Evolutionary conservation across 1,140 invertebrate species (phyloP).

Genomic region (Augochlora pura): DNA sequence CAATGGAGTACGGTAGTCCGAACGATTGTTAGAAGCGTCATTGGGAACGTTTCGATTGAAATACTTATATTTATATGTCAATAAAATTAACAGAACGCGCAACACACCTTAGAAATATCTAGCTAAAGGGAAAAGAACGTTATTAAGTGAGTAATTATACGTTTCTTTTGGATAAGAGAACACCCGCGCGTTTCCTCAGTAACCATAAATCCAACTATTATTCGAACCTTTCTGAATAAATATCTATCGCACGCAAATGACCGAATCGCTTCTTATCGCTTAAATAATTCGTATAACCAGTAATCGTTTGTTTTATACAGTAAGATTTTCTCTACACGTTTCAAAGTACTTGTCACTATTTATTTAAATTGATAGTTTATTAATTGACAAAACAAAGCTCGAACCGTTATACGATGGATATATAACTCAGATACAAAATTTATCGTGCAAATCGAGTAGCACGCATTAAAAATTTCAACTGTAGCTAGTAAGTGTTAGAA

Average conservation of each 20-base stretch:
- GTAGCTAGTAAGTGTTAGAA: neutral
- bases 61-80: slow-evolving; percentile 55
- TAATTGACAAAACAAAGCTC: neutral
- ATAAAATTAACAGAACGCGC: slow-evolving; percentile 12
- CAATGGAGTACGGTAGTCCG: slow-evolving; percentile 51
- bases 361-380: neutral
- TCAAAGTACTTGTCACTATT: slow-evolving; percentile 3
- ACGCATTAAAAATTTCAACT: neutral
- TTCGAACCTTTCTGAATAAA: slow-evolving; percentile 9
- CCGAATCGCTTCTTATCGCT: neutral
- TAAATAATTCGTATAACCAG: neutral
- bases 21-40: slow-evolving; percentile 59
- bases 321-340: neutral
- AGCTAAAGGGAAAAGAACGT: slow-evolving; percentile 3
- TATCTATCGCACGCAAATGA: slow-evolving; percentile 13
- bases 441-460: neutral
- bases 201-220: slow-evolving; percentile 57
- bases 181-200: slow-evolving; percentile 46
- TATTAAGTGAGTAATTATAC: slow-evolving; percentile 51
- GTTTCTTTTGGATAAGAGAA: neutral
- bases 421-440: neutral
- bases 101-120: slow-evolving; percentile 23
- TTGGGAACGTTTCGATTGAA: slow-evolving; percentile 45
- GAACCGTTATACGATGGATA: neutral
- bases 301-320: neutral